phyloP scores from a whole-genome alignment of 2,888 invertebrate species.

The Parnassius mnemosyne region DNA sequence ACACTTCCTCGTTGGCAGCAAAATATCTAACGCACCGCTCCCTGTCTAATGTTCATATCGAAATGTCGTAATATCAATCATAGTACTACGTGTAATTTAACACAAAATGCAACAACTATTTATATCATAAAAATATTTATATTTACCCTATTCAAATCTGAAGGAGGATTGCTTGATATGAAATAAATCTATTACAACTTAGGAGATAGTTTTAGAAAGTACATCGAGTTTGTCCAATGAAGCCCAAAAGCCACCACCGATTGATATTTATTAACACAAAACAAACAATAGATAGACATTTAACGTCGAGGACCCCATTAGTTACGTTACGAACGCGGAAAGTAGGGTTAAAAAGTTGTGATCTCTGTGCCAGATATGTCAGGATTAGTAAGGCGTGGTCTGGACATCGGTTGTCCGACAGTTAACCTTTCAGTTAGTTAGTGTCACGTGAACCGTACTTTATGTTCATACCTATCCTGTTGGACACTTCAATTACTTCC shows the following conservation, averaged over 20 bases:
- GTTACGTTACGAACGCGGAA: slow-evolving; percentile 37
- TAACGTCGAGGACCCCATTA: slow-evolving; percentile 38
- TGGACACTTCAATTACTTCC: slow-evolving; percentile 38
- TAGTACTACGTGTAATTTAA: too few relatives aligned
- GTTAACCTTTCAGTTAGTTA: slow-evolving; percentile 35
- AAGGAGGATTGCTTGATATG: too few relatives aligned
- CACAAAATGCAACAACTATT: too few relatives aligned
- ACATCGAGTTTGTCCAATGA: neutral
- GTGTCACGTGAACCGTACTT: slow-evolving; percentile 31
- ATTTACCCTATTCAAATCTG: too few relatives aligned
- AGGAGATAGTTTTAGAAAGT: too few relatives aligned
- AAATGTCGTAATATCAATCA: too few relatives aligned
- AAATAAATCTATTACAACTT: too few relatives aligned
- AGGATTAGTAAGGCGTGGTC: slow-evolving; percentile 36
- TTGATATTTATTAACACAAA: slow-evolving; percentile 20
- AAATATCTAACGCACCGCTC: neutral
- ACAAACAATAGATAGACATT: slow-evolving; percentile 17
- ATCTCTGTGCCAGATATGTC: slow-evolving; percentile 50
- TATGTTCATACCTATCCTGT: slow-evolving; percentile 46
- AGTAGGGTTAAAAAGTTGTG: slow-evolving; percentile 40
- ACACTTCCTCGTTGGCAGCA: neutral
- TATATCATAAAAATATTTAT: too few relatives aligned
- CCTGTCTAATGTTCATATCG: neutral
- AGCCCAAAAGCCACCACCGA: slow-evolving; percentile 26
- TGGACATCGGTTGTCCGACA: slow-evolving; percentile 26